Base-by-base conservation (phyloP, 2,797 vertebrate species). In the Mus caroli region DNA sequence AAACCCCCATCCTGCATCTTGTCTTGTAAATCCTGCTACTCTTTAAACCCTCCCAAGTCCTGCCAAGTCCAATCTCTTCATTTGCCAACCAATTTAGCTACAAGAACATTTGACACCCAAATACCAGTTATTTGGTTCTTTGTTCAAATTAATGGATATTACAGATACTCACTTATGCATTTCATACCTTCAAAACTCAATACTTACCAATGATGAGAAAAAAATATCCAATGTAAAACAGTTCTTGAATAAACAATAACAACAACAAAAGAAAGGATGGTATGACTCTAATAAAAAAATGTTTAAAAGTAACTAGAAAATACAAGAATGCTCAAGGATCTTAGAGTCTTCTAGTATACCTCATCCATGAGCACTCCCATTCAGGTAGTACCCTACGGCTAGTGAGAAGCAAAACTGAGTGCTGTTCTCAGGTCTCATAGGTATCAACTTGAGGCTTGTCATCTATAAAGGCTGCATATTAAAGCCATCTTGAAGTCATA, bases 271-370 rank as follows among this genome's bases (percentile, higher is more conserved):
- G 54, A 92, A 97, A 71, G 54, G 79, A 64, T 46, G 14, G 76
- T 67, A 10, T 87, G 50, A 85, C 37, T 60, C 34, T 64, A 90
- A 88, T 69, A 76, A 79, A n/a, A 84, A 95, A 94, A 43, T 60
- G 20, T 24, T 54, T 87, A 60, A 43, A 94, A 90, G 76, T 37
- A 95, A 92, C 52, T n/a, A 76, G 67, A 90, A 46, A 50, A 87
- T 64, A 52, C 46, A 92, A 62, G 54, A 87, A 92, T 10, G 43
- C 28, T 67, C 34, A 34, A 73, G 26, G 40, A 37, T 0, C 28
- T 34, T 15, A 14, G 37, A 84, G 28, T 46, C 58, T 62, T 28
- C 26, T 40, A 62, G 17, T 75, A 1, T 40, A 94, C 60, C 34
- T 37, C 31, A 84, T 26, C 79, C 12, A 26, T 31, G 22, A 89